phyloP scores from a whole-genome alignment of 23 tunicate species.

The Aplidium turbinatum region DNA sequence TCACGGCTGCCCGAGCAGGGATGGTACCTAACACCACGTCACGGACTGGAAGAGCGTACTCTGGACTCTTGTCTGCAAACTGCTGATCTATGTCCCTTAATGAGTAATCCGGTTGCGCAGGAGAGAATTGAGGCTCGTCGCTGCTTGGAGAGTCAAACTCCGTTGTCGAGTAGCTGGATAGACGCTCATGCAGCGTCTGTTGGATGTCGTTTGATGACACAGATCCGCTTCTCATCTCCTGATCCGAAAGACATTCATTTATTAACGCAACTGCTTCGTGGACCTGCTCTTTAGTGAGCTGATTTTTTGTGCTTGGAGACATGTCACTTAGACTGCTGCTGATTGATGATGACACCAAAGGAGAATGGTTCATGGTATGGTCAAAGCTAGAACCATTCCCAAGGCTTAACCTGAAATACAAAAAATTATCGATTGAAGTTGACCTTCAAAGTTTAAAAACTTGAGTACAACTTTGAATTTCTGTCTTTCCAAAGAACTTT shows the following conservation, averaged over 20 bases:
- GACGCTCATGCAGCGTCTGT: not conserved
- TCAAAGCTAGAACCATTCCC: no score
- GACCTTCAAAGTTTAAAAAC: no score
- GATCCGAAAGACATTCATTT: conserved; percentile 48
- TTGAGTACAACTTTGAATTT: no score
- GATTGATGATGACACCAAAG: no score
- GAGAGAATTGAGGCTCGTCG: conserved; percentile 10
- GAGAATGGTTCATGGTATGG: no score
- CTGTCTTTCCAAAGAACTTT: no score
- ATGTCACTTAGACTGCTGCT: not conserved
- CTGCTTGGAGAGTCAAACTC: not conserved
- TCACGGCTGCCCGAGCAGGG: conserved; percentile 12
- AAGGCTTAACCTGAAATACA: no score
- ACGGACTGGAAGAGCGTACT: conserved; percentile 52
- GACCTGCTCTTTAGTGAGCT: conserved; percentile 41
- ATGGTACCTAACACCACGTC: conserved; percentile 29
- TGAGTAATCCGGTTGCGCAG: conserved; percentile 18
- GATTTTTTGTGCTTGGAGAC: not conserved
- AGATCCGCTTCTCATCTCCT: conserved; percentile 21
- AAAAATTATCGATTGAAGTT: no score
- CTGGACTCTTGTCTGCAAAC: conserved; percentile 31
- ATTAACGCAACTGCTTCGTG: conserved; percentile 51
- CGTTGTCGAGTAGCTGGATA: not conserved
- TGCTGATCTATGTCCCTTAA: not conserved
- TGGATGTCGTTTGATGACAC: not conserved